phyloP scores from a whole-genome alignment of 2,888 invertebrate species.

The Entomobrya proxima region DNA sequence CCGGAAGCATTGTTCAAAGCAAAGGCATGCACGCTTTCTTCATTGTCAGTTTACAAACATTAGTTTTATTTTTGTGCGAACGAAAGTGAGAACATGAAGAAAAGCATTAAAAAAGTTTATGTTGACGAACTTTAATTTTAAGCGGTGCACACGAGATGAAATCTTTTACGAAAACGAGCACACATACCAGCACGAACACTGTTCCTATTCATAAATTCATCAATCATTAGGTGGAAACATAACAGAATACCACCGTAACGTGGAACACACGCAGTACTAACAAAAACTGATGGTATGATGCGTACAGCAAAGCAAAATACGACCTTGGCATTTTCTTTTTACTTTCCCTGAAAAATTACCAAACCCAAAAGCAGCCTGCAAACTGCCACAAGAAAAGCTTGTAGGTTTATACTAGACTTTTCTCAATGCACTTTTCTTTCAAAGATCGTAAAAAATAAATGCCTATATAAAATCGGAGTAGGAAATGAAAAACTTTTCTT shows the following conservation, averaged over 20 bases:
- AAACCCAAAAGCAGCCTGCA: no score
- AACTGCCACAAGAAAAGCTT: no score
- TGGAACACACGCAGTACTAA: not conserved
- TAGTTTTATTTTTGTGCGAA: not conserved
- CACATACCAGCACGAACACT: no score
- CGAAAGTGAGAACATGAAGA: not conserved
- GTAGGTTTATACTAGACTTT: no score
- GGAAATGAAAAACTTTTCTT: constrained; percentile 22
- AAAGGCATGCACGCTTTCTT: not conserved
- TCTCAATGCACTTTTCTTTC: no score
- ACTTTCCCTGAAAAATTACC: constrained; percentile 7
- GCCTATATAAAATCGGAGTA: not conserved
- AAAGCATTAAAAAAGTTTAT: constrained; percentile 15
- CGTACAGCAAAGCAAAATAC: not conserved
- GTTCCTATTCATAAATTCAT: no score
- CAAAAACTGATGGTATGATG: not conserved
- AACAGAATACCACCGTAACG: no score
- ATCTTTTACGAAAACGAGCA: no score
- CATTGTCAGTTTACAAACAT: no score
- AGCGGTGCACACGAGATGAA: not conserved
- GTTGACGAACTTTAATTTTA: constrained; percentile 25
- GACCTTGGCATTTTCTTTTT: constrained; percentile 35
- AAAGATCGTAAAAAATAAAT: not conserved
- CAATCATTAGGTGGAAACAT: no score
- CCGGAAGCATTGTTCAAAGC: not conserved